phyloP scores from a whole-genome alignment of 2,888 invertebrate genomes.

The Agonum fuliginosum region DNA sequence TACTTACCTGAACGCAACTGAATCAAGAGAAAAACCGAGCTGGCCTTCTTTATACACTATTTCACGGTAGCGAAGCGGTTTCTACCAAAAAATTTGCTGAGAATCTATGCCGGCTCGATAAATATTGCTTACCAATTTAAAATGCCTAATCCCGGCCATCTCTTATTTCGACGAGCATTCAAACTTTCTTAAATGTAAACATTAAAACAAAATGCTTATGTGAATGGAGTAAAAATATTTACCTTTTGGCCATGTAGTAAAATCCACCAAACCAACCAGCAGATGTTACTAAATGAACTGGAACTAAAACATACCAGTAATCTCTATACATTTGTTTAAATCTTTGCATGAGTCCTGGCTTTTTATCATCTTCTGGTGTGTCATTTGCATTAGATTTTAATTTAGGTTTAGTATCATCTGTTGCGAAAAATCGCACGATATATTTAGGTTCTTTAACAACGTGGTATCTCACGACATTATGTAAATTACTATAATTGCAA shows the following conservation, averaged over 20 bases:
- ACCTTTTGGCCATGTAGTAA: slow-evolving; percentile 92
- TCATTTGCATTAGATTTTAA: neutral
- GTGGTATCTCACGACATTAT: neutral
- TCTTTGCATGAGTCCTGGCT: slow-evolving; percentile 82
- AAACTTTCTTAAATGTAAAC: too few species aligned
- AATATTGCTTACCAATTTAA: too few species aligned
- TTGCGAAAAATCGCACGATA: slow-evolving; percentile 15
- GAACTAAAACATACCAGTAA: slow-evolving; percentile 97
- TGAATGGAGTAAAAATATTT: slow-evolving; percentile 63
- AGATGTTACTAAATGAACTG: slow-evolving; percentile 94
- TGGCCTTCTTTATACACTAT: too few species aligned
- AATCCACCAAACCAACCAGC: slow-evolving; percentile 91
- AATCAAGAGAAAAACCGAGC: too few species aligned
- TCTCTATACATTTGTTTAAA: slow-evolving; percentile 95
- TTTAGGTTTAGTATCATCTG: neutral
- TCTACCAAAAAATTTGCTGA: too few species aligned
- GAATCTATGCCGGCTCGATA: too few species aligned
- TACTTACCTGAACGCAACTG: too few species aligned
- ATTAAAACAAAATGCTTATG: neutral
- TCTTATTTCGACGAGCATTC: too few species aligned
- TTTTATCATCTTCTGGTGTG: slow-evolving; percentile 63
- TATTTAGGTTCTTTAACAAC: slow-evolving; percentile 21
- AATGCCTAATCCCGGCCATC: too few species aligned
- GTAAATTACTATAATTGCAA: neutral
- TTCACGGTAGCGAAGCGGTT: too few species aligned